Evolutionary conservation across 2,113 vertebrate species (phyloP).

Genomic region (Phrynosoma blainvillii): DNA sequence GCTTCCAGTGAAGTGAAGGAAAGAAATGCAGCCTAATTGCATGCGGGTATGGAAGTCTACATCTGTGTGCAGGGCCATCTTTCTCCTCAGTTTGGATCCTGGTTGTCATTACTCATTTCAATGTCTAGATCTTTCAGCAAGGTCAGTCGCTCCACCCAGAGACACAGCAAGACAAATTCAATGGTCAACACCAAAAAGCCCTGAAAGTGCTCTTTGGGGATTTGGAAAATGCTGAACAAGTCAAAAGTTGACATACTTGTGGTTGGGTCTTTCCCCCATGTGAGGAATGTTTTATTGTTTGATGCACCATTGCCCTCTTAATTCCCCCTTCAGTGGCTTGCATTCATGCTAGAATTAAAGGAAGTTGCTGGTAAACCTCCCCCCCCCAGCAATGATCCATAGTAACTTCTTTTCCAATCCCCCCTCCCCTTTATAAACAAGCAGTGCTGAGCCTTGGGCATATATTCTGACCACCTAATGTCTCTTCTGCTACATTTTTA

Average conservation of each 20-base stretch:
- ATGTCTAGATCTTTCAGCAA: not conserved
- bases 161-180: slow-evolving; percentile 7
- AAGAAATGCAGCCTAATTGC: not conserved
- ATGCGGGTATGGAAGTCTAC: too few relatives aligned
- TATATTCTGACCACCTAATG: not conserved
- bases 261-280: not conserved
- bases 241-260: slow-evolving; percentile 46
- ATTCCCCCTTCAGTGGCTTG: not conserved
- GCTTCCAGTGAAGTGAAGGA: too few relatives aligned
- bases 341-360: slow-evolving; percentile 12
- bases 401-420: not conserved
- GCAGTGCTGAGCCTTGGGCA: not conserved
- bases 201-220: slow-evolving; percentile 30
- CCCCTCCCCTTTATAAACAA: slow-evolving; percentile 30
- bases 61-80: not conserved
- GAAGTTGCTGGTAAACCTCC: not conserved
- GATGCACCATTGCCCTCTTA: slow-evolving; percentile 37
- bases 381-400: not conserved
- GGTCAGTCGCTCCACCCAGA: not conserved
- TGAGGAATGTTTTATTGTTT: slow-evolving; percentile 24
- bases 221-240: slow-evolving; percentile 41
- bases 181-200: slow-evolving; percentile 22
- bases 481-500: slow-evolving; percentile 23
- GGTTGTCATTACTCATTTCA: not conserved
- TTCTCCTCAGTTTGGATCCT: not conserved